Evolutionary conservation across 2,797 vertebrate species (phyloP).

Genomic region (Argentina silus): DNA sequence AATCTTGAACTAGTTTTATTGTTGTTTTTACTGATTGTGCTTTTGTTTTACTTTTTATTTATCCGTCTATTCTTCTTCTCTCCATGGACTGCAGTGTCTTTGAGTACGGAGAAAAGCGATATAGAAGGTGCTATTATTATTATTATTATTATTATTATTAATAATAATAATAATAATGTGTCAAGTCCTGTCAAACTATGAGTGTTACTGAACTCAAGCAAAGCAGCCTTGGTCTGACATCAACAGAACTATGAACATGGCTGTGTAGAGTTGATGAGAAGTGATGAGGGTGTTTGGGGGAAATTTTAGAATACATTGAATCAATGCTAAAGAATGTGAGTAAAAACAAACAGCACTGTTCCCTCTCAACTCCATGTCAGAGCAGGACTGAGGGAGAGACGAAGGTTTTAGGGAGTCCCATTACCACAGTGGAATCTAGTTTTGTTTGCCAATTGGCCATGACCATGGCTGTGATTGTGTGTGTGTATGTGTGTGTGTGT

Average conservation of each 20-base stretch:
- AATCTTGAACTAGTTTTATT: too few relatives aligned
- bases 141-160: too few relatives aligned
- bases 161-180: too few relatives aligned
- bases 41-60: too few relatives aligned
- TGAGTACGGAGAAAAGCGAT: too few relatives aligned
- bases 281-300: background rate
- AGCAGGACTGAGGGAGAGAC: background rate
- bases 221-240: background rate
- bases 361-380: background rate
- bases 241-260: background rate
- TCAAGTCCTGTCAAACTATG: background rate
- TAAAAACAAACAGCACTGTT: background rate
- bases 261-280: background rate
- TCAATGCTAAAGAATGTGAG: background rate
- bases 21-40: too few relatives aligned
- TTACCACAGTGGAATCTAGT: slow-evolving; percentile 32
- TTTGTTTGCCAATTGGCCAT: slow-evolving; percentile 38
- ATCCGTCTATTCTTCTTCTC: too few relatives aligned
- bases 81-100: too few relatives aligned
- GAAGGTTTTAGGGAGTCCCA: slow-evolving; percentile 15
- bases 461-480: slow-evolving; percentile 7
- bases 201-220: background rate
- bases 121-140: too few relatives aligned
- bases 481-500: slow-evolving; percentile 5
- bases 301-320: background rate